Conservation (phyloP, 92 coral and sea anemone genomes). For the Porites cylindrica region DNA sequence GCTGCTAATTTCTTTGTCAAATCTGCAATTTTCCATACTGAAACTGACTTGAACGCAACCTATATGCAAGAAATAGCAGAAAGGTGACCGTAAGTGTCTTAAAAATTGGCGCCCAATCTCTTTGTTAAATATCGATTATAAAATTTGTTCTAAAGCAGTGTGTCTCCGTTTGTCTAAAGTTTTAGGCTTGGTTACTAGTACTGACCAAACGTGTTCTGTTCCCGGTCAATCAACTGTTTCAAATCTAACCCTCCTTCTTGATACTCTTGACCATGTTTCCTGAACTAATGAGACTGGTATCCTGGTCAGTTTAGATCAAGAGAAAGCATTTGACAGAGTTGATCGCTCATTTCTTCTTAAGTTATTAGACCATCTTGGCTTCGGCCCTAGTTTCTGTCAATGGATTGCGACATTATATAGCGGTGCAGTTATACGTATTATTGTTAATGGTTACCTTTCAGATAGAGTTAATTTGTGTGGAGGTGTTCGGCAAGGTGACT, state of each 20-base stretch:
- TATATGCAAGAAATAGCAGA: not conserved
- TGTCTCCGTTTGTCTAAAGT: not conserved
- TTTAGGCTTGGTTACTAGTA: not conserved
- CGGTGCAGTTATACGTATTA: not conserved
- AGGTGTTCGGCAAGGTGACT: constrained; percentile 47
- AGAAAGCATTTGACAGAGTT: constrained; percentile 27
- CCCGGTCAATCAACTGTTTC: not conserved
- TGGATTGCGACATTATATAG: not conserved
- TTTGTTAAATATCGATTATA: constrained; percentile 1
- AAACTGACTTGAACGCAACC: not conserved
- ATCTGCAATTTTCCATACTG: not conserved
- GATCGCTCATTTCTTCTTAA: not conserved
- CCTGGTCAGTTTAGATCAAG: constrained; percentile 21
- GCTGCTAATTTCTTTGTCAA: no score
- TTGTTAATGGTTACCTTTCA: not conserved
- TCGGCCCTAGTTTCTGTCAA: not conserved
- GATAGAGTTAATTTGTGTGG: not conserved
- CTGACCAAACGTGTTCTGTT: constrained; percentile 19
- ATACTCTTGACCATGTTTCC: not conserved
- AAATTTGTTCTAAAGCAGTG: not conserved
- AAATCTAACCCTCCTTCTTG: not conserved
- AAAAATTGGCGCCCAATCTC: constrained; percentile 16
- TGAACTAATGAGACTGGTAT: constrained; percentile 8
- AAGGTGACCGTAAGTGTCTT: not conserved
- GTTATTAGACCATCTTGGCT: not conserved